phyloP scores from a whole-genome alignment of 1,140 invertebrate species.

The Orius laevigatus region DNA sequence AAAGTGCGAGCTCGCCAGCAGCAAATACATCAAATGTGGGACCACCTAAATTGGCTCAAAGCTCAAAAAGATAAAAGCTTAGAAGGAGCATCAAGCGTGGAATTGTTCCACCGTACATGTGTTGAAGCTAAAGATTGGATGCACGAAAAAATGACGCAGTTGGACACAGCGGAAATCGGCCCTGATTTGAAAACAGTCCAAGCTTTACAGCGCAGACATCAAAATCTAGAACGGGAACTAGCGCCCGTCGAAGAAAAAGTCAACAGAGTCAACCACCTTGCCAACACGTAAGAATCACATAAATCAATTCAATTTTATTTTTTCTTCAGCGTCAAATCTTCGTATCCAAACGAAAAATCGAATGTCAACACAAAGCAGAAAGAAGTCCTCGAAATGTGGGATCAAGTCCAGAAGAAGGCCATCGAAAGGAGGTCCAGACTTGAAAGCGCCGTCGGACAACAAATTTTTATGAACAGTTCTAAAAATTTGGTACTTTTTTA shows the following conservation, averaged over 20 bases:
- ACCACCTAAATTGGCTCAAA: constrained; percentile 73
- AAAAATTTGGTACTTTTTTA: constrained; percentile 46
- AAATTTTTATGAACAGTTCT: constrained; percentile 80
- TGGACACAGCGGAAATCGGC: constrained; percentile 61
- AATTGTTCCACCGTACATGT: constrained; percentile 83
- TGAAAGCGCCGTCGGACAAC: constrained; percentile 83
- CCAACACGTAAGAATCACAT: constrained; percentile 45
- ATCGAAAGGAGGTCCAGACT: constrained; percentile 58
- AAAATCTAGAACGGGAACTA: constrained; percentile 76
- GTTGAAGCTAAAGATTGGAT: constrained; percentile 90
- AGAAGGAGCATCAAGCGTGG: constrained; percentile 83
- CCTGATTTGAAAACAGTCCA: constrained; percentile 81
- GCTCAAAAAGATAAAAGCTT: constrained; percentile 79
- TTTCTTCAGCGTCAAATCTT: constrained; percentile 54
- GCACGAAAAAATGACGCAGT: constrained; percentile 74
- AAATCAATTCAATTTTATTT: neutral
- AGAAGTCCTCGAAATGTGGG: constrained; percentile 77
- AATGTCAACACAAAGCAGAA: constrained; percentile 73
- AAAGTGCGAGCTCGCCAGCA: constrained; percentile 62
- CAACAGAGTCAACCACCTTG: constrained; percentile 58
- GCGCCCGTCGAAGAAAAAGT: constrained; percentile 83
- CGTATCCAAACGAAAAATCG: constrained; percentile 75
- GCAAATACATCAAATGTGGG: constrained; percentile 77
- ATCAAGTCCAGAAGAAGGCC: constrained; percentile 69
- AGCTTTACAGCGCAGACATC: constrained; percentile 72